Base-by-base conservation (phyloP, 1,140 invertebrate genomes). In the Leptonema lineaticorne region DNA sequence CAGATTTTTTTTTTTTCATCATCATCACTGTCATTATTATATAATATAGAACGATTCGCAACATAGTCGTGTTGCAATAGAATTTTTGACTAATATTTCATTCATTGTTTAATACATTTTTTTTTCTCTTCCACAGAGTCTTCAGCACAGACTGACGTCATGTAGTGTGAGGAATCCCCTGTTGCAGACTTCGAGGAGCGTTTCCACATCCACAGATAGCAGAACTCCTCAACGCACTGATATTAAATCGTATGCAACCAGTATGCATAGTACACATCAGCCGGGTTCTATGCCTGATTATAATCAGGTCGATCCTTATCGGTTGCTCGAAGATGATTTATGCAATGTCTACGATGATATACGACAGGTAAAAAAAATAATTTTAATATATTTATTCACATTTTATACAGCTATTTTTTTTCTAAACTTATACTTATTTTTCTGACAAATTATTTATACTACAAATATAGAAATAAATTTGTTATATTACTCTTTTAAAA, bases 311-410 rank as follows among this genome's bases (percentile, higher is more conserved):
- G 91, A 95, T 81, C 93, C 93, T 69, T 95, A 95, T 76, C 87
- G 88, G 75, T 83, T 95, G 48, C 83, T 94, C 48, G 90, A 94
- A 73, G 88, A 92, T 74, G 93, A 95, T 74, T 85, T 96, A 46
- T 90, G 91, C 76, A 88, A 89, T 76, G 85, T 94, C 72, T 92
- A 92, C 74, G 85, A 87, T 73, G 90, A 93, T 75, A 92, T 95
- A 76, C 84, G 88, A 87, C 84, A 89, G 82, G 92, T 94, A 79
- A 87, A 24, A 26, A 9, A 8, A 3, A 14, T 9, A 11, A 41
- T 41, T 41, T 41, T 41, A 33, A 33, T 33, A 33, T 6, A 33
- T 33, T 33, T 11, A 11, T 33, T 33, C 30, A 33, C 11, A 33
- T 5, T 6, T 33, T 33, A 48, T 14, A 16, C 45, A n/a, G 45